A percentile compares a stretch with the other conserved stretches of the same genome.
phyloP scores from a whole-genome alignment of 2,888 invertebrate species.

The Hipparchia sbordonii region DNA sequence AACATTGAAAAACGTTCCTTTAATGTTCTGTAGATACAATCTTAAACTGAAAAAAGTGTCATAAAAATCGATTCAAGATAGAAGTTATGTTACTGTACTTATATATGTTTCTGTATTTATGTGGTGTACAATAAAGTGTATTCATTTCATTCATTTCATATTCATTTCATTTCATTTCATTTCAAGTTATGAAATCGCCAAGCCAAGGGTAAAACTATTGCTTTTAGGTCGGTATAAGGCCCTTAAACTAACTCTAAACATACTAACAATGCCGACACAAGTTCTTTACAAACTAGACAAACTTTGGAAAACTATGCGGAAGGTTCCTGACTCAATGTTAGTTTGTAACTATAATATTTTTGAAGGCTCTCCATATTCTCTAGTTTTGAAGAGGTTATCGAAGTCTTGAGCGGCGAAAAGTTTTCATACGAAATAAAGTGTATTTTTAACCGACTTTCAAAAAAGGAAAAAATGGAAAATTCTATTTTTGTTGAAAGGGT shows the following conservation, averaged over 20 bases:
- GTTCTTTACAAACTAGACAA: conserved; percentile 33
- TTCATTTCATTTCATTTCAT: too few species aligned
- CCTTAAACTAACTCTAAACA: conserved; percentile 29
- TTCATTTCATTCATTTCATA: too few species aligned
- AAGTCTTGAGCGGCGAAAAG: conserved; percentile 2
- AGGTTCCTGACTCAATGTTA: not conserved
- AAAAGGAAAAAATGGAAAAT: too few species aligned
- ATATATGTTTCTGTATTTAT: too few species aligned
- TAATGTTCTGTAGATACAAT: too few species aligned
- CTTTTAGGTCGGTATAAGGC: not conserved
- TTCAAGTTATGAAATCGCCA: not conserved
- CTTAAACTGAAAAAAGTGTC: too few species aligned
- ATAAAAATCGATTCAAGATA: too few species aligned
- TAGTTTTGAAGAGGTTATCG: conserved; percentile 10
- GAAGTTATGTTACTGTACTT: too few species aligned
- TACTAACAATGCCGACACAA: conserved; percentile 32
- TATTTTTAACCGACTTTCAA: not conserved
- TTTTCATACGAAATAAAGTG: not conserved
- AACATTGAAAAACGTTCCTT: too few species aligned
- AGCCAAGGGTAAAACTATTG: not conserved
- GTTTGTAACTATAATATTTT: conserved; percentile 11
- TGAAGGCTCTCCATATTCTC: conserved; percentile 4
- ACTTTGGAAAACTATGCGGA: conserved; percentile 22
- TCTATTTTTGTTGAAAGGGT: too few species aligned
- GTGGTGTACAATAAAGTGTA: too few species aligned